Conservation (phyloP, 2,888 invertebrate genomes). For the Flabesymbios commensalis region DNA sequence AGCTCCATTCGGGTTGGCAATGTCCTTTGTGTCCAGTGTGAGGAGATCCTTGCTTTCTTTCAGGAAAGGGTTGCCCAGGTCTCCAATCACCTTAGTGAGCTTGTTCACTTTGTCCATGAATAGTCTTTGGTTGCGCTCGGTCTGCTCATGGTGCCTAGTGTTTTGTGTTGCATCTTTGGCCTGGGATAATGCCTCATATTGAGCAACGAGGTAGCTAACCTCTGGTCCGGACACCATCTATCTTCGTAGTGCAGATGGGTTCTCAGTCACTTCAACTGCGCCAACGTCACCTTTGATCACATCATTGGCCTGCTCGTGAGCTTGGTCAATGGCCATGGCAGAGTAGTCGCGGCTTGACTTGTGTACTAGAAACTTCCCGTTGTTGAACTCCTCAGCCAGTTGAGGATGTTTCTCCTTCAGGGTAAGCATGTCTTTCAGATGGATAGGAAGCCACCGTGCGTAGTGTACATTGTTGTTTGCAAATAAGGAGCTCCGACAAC, state of each 20-base stretch:
- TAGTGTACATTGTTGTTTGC: conserved; percentile 36
- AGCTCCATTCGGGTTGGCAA: conserved; percentile 23
- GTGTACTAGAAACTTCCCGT: conserved; percentile 33
- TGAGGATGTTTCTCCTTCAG: conserved; percentile 30
- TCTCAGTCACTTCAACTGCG: conserved; percentile 37
- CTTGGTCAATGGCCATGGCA: conserved; percentile 36
- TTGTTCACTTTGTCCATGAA: conserved; percentile 22
- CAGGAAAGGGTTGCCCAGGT: conserved; percentile 32
- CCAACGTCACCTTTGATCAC: conserved; percentile 39
- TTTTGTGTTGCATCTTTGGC: conserved; percentile 7
- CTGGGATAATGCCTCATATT: conserved; percentile 9
- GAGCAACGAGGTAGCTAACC: conserved; percentile 25
- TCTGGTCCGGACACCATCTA: conserved; percentile 43
- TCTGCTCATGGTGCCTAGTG: conserved; percentile 13
- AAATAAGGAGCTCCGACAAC: conserved; percentile 30
- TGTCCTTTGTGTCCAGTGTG: conserved; percentile 27
- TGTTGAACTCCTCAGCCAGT: conserved; percentile 30
- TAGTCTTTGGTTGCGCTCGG: not conserved
- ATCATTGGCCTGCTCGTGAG: conserved; percentile 41
- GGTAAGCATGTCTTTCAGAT: conserved; percentile 35
- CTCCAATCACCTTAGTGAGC: conserved; percentile 12
- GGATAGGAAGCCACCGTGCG: conserved; percentile 39
- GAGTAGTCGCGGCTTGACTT: conserved; percentile 35
- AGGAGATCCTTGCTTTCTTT: conserved; percentile 24
- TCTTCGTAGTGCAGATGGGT: conserved; percentile 31